Conservation (phyloP, 2,888 invertebrate genomes). For the Athalia rosae region DNA sequence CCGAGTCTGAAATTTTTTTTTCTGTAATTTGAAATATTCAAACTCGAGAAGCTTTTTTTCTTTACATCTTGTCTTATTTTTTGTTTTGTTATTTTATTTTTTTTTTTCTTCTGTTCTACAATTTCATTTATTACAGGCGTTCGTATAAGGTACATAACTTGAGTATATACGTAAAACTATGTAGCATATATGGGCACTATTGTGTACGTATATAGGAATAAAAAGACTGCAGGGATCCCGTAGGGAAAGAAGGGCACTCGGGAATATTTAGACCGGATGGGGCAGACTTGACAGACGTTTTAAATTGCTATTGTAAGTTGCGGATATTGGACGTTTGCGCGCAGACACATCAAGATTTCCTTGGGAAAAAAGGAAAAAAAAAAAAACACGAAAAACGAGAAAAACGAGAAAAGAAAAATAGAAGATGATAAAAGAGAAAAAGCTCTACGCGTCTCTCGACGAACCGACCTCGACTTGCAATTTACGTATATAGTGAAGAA, state of each 20-base stretch:
- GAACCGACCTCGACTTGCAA: too few relatives aligned
- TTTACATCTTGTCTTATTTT: too few relatives aligned
- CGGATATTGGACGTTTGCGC: slow-evolving; percentile 42
- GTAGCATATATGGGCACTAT: too few relatives aligned
- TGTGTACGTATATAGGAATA: background rate
- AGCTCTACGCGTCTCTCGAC: too few relatives aligned
- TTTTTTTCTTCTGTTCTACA: background rate
- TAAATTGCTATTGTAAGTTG: slow-evolving; percentile 47
- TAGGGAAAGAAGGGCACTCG: background rate
- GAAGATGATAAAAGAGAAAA: too few relatives aligned
- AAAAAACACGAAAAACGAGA: background rate
- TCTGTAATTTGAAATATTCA: too few relatives aligned
- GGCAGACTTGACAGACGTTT: slow-evolving; percentile 44
- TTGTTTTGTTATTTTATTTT: background rate
- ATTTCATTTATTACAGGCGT: background rate
- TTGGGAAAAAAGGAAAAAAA: too few relatives aligned
- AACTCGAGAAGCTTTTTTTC: too few relatives aligned
- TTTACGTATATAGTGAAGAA: too few relatives aligned
- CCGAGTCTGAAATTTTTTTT: too few relatives aligned
- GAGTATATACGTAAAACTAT: too few relatives aligned
- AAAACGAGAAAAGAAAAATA: background rate
- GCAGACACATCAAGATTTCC: slow-evolving; percentile 26
- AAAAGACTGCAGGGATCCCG: background rate
- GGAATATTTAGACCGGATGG: slow-evolving; percentile 30
- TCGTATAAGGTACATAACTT: too few relatives aligned